These are phyloP conservation scores for Mermis nigrescens DNA, from an alignment of 2,888 invertebrate genomes.

Conservation along the genomic window DNA sequence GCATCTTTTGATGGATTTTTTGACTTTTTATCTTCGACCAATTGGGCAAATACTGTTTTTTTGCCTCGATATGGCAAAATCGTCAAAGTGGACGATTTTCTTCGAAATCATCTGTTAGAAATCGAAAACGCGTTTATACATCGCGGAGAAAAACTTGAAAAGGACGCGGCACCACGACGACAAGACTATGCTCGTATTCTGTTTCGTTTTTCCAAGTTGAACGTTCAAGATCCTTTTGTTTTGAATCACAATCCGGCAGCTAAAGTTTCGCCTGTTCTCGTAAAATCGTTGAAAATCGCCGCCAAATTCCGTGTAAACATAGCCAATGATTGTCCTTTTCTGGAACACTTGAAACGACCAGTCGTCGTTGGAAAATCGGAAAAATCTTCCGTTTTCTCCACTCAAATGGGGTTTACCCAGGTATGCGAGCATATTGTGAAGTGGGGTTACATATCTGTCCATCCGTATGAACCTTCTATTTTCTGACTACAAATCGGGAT, in stretches of 20 bases:
- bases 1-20: not conserved
- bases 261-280: not conserved
- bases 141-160: not conserved
- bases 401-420: too few relatives aligned
- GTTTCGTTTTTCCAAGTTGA: not conserved
- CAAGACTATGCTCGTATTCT: too few relatives aligned
- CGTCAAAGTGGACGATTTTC: not conserved
- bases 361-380: too few relatives aligned
- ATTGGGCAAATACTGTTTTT: not conserved
- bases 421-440: too few relatives aligned
- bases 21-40: not conserved
- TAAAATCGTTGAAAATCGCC: too few relatives aligned
- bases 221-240: not conserved
- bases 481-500: too few relatives aligned
- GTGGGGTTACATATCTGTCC: too few relatives aligned
- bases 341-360: too few relatives aligned
- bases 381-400: too few relatives aligned
- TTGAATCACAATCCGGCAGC: not conserved
- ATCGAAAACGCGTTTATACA: not conserved
- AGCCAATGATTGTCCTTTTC: too few relatives aligned
- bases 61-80: not conserved
- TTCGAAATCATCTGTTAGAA: not conserved
- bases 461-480: too few relatives aligned
- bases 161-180: not conserved
- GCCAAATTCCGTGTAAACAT: too few relatives aligned